These are phyloP conservation scores for Spheniscus humboldti DNA, from an alignment of 2,797 vertebrate species.

Conservation along the genomic window DNA sequence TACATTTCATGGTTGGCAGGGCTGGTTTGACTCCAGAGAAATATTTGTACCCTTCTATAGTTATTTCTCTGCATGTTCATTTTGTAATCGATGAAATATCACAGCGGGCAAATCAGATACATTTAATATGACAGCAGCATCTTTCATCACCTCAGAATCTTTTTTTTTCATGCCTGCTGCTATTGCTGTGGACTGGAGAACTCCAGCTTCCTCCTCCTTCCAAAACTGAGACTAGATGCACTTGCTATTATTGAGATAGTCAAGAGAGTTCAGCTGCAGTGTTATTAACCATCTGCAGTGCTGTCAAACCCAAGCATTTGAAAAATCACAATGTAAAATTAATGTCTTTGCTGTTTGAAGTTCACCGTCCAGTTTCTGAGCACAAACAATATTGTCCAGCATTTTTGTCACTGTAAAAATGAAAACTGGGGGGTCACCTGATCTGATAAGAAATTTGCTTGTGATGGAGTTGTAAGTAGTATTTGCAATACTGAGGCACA, in stretches of 20 bases:
- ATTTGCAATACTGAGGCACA: neutral
- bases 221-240: neutral
- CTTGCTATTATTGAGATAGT: neutral
- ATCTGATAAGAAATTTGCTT: neutral
- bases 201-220: neutral
- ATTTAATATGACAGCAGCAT: slow-evolving; percentile 23
- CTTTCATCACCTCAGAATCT: neutral
- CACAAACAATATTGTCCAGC: neutral
- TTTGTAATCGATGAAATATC: slow-evolving; percentile 63
- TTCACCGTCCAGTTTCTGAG: neutral
- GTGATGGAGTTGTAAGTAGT: neutral
- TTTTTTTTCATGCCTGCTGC: neutral
- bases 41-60: slow-evolving; percentile 59
- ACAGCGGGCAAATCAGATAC: slow-evolving; percentile 20
- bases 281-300: neutral
- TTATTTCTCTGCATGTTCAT: slow-evolving; percentile 59
- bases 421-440: neutral
- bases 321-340: neutral
- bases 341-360: neutral
- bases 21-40: slow-evolving; percentile 59
- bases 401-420: neutral
- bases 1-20: slow-evolving; percentile 63
- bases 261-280: neutral
- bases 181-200: neutral
- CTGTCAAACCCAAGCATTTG: neutral